Conservation (phyloP, 2,113 vertebrate genomes). For the Rynchops niger region DNA sequence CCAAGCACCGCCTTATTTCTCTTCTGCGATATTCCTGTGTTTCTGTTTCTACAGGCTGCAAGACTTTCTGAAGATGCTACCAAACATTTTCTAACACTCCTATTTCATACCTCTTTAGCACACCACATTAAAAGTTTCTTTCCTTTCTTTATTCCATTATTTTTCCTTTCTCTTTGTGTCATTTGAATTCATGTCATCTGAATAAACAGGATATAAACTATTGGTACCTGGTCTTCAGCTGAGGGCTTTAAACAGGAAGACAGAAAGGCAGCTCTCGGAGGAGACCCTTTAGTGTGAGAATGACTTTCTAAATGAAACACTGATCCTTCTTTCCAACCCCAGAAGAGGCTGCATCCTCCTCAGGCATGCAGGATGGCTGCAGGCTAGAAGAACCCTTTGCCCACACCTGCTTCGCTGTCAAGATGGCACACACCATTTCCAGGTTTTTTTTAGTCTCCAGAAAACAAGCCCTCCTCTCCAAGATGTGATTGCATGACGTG, state of each 20-base stretch:
- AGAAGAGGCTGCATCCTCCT: neutral
- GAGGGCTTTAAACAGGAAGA: neutral
- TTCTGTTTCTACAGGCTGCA: neutral
- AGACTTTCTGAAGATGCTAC: neutral
- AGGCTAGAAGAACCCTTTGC: neutral
- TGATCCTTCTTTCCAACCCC: neutral
- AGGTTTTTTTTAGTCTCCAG: neutral
- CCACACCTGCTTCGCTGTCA: neutral
- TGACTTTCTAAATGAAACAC: neutral
- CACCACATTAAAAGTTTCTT: neutral
- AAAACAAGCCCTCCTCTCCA: neutral
- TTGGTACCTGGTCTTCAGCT: neutral
- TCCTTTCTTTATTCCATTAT: neutral
- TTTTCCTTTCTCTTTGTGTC: neutral
- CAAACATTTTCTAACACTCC: neutral
- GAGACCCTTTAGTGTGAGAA: neutral
- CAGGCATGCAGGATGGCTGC: neutral
- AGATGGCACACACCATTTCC: neutral
- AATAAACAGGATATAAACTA: neutral
- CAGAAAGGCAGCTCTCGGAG: neutral
- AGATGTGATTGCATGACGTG: accelerated
- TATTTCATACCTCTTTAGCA: neutral
- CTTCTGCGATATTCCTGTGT: neutral
- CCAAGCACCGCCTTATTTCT: neutral
- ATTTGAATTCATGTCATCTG: neutral